These are phyloP conservation scores for Ditula angustiorana DNA, from an alignment of 2,888 invertebrate genomes.

Conservation along the genomic window DNA sequence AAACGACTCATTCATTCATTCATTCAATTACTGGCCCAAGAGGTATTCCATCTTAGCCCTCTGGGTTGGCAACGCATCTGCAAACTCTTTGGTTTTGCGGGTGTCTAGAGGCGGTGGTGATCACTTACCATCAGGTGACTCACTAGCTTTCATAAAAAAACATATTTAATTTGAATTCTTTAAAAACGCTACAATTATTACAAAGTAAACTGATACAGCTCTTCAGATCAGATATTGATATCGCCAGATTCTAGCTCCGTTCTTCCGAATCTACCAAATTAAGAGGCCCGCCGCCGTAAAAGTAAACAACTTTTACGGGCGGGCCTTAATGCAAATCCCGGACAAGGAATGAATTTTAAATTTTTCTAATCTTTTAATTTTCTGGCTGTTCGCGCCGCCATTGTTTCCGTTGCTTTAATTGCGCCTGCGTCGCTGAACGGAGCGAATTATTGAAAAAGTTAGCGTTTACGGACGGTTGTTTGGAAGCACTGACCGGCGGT, in stretches of 20 bases:
- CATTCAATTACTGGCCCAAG: too few species aligned
- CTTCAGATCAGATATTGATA: background rate
- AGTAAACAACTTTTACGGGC: constrained; percentile 34
- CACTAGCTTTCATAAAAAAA: too few species aligned
- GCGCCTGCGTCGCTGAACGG: constrained; percentile 39
- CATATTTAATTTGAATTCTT: too few species aligned
- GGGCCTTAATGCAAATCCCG: constrained; percentile 30
- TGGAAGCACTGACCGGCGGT: constrained; percentile 3
- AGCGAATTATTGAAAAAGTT: constrained; percentile 45
- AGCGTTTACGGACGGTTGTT: constrained; percentile 33
- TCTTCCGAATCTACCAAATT: background rate
- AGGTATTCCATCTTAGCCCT: too few species aligned
- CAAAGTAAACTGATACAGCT: too few species aligned
- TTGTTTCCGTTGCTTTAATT: constrained; percentile 41
- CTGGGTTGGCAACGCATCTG: too few species aligned
- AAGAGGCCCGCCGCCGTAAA: constrained; percentile 3
- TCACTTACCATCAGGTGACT: too few species aligned
- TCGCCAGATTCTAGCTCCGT: background rate
- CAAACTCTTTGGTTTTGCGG: too few species aligned
- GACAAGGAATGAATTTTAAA: constrained; percentile 37
- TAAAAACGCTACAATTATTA: too few species aligned
- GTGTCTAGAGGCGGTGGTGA: too few species aligned
- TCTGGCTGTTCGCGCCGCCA: constrained; percentile 32
- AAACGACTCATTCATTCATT: too few species aligned
- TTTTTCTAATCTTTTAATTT: constrained; percentile 40